A percentile compares a stretch with the other conserved stretches of the same genome.
phyloP scores from a whole-genome alignment of 1,140 invertebrate species.

The Cydia pomonella region DNA sequence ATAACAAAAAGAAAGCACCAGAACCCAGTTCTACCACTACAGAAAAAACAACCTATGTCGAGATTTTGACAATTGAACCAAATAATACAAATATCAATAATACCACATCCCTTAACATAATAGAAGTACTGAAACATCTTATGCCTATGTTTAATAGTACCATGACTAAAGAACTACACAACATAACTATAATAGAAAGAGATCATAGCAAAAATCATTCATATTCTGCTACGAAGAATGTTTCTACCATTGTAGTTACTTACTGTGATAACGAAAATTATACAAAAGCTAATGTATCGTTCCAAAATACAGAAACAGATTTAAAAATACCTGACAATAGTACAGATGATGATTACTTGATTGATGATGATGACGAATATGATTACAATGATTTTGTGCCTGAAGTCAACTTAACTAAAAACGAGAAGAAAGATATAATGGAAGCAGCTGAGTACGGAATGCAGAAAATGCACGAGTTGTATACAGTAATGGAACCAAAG shows the following conservation, averaged over 20 bases:
- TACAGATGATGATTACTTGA: slow-evolving; percentile 52
- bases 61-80: slow-evolving; percentile 71
- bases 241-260: slow-evolving; percentile 74
- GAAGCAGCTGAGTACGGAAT: slow-evolving; percentile 85
- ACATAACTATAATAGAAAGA: slow-evolving; percentile 73
- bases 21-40: slow-evolving; percentile 37
- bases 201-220: slow-evolving; percentile 68
- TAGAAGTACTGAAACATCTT: slow-evolving; percentile 70
- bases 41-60: slow-evolving; percentile 54
- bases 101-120: slow-evolving; percentile 59
- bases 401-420: slow-evolving; percentile 46
- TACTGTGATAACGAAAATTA: slow-evolving; percentile 76
- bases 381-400: slow-evolving; percentile 43
- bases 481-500: slow-evolving; percentile 84
- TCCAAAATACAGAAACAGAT: slow-evolving; percentile 36
- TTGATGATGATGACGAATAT: slow-evolving; percentile 38
- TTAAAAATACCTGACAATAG: slow-evolving; percentile 36
- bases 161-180: slow-evolving; percentile 67
- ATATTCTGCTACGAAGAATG: slow-evolving; percentile 64
- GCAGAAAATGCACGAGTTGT: slow-evolving; percentile 84
- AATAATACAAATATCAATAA: slow-evolving; percentile 57
- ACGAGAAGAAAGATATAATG: slow-evolving; percentile 77
- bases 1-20: slow-evolving; percentile 39
- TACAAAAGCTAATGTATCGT: slow-evolving; percentile 48
- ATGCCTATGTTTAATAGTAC: slow-evolving; percentile 71